Evolutionary conservation across 2,888 invertebrate species (phyloP), one percentile per base, ranked within the genome.

Genomic region (Galerucella nymphaeae): DNA sequence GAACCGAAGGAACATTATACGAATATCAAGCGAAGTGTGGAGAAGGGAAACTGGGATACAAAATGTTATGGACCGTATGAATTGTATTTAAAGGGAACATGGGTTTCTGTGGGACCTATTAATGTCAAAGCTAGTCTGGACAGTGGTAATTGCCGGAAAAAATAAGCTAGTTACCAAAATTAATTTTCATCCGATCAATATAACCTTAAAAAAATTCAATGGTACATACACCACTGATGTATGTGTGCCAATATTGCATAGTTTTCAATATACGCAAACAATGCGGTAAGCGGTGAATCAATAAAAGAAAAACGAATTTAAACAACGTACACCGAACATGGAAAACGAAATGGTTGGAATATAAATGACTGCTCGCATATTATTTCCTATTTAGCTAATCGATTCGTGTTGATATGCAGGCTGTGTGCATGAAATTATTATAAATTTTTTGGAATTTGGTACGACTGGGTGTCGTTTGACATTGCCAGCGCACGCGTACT

Each of bases 271-370:
- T 16, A 16, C 10, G 10, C 13, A 48, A n/a, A 48, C 13, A 48
- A n/a, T 18, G 0, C 18, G 18, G 18, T 2, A 53, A 18, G 48
- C 53, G 53, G 53, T 16, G 18, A 68, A 68, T 68, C 68, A 38
- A 68, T 68, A 68, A 50, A 61, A 59, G 42, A 45, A 68, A 68
- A 61, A 68, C 16, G 68, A 68, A 68, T 38, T 66, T 61, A 68
- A 61, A 61, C 61, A 68, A 61, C 45, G 67, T 23, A 67, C 13
- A 23, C 20, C 50, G 59, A 23, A 61, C 61, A 48, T 50, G 68
- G 50, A 61, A 61, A 42, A 61, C 58, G 16, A 53, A 53, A 5
- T 53, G 53, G 53, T 9, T 16, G 53, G 18, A 16, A 16, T 16
- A 53, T 16, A 53, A 18, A 53, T n/a, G 9, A 10, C 42, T 42